These are phyloP conservation scores for Mormyrus iriodes DNA, from an alignment of 2,113 vertebrate genomes.

Conservation along the genomic window DNA sequence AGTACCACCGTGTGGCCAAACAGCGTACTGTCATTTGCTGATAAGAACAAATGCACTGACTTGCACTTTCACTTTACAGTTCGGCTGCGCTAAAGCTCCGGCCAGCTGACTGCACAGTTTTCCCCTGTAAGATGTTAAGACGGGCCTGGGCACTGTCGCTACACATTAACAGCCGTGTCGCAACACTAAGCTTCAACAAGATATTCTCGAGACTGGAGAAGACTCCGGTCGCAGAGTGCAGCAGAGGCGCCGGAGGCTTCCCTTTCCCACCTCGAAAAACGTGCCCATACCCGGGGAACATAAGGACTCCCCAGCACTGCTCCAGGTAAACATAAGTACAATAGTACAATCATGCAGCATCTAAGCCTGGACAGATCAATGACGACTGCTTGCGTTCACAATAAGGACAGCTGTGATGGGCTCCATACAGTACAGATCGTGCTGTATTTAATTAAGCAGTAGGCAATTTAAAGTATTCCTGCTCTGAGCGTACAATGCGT, in stretches of 20 bases:
- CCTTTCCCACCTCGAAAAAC: constrained; percentile 24
- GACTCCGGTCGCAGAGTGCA: not conserved
- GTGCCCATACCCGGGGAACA: constrained; percentile 17
- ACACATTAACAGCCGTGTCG: constrained; percentile 28
- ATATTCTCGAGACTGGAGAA: not conserved
- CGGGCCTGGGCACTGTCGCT: constrained; percentile 37
- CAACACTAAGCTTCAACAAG: constrained; percentile 25
- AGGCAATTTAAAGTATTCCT: not conserved
- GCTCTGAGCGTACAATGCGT: not conserved
- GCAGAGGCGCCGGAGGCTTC: constrained; percentile 18
- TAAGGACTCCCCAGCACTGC: constrained; percentile 26
- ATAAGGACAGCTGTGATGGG: not conserved
- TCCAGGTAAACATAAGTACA: constrained; percentile 48
- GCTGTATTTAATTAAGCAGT: not conserved
- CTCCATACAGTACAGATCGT: not conserved
- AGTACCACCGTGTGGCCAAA: constrained; percentile 29
- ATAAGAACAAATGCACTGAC: not conserved
- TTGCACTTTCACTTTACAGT: not conserved
- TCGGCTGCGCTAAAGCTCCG: not conserved
- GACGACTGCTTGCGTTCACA: not conserved
- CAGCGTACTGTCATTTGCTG: constrained; percentile 18
- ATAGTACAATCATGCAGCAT: not conserved
- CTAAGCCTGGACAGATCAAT: not conserved
- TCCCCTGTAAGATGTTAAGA: constrained; percentile 43
- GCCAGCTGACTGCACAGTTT: not conserved